Evolutionary conservation across 2,113 vertebrate species (phyloP).

Genomic region (Poeciliopsis occidentalis): DNA sequence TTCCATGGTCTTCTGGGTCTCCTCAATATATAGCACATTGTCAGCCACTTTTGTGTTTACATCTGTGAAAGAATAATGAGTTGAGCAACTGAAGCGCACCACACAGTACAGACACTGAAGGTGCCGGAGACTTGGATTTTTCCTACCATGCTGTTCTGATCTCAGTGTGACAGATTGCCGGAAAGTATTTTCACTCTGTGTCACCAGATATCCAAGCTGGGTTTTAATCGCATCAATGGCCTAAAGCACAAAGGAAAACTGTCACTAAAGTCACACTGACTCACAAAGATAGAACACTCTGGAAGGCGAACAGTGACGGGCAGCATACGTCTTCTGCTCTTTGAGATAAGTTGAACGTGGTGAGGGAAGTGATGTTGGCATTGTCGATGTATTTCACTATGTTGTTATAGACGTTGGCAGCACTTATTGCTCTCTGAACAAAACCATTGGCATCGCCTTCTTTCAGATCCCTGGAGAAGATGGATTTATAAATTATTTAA

Average conservation of each 20-base stretch:
- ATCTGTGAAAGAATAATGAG: constrained; percentile 73
- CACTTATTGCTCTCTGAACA: constrained; percentile 92
- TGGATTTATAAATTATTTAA: neutral
- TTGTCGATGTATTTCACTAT: constrained; percentile 86
- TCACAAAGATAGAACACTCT: neutral
- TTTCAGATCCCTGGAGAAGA: constrained; percentile 80
- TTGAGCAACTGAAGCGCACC: neutral
- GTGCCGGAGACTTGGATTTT: neutral
- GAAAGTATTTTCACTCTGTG: constrained; percentile 84
- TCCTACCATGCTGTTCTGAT: constrained; percentile 76
- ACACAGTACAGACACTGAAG: neutral
- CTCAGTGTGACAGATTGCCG: constrained; percentile 80
- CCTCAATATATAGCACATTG: constrained; percentile 80
- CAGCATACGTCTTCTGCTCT: constrained; percentile 87
- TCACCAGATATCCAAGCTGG: constrained; percentile 83
- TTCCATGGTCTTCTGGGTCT: constrained; percentile 81
- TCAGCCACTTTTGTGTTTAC: constrained; percentile 74
- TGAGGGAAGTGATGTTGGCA: constrained; percentile 83
- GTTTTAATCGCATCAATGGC: constrained; percentile 84
- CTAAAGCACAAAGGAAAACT: constrained; percentile 67
- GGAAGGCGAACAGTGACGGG: neutral
- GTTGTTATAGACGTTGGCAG: constrained; percentile 93
- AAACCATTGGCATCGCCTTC: constrained; percentile 89
- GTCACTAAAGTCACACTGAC: neutral
- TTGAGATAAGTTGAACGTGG: constrained; percentile 84